A percentile compares a stretch with the other conserved stretches of the same genome.
Conservation (phyloP, 1,140 invertebrate genomes). For the Drosophila kanapiae region DNA sequence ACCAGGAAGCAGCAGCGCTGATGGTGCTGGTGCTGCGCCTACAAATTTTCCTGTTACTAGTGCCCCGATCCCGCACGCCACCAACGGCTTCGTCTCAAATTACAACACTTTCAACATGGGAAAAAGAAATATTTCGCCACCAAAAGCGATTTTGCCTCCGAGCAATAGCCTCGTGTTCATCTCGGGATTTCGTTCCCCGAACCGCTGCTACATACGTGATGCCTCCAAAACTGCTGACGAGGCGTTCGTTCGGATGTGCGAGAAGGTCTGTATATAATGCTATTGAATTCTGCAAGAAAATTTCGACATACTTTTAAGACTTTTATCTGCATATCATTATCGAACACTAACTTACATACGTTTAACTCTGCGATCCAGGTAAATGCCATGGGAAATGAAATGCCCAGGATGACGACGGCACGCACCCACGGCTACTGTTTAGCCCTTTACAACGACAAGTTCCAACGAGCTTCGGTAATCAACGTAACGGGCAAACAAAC, state of each 20-base stretch:
- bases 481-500: not conserved
- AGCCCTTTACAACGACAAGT: conserved; percentile 15
- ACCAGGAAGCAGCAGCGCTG: not conserved
- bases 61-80: not conserved
- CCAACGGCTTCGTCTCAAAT: conserved; percentile 1
- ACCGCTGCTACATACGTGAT: conserved; percentile 62
- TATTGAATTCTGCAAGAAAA: not conserved
- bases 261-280: conserved; percentile 57
- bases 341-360: not conserved
- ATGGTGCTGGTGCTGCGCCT: not conserved
- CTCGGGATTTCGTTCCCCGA: conserved; percentile 52
- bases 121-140: not conserved
- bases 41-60: not conserved
- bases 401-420: conserved; percentile 10
- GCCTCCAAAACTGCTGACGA: conserved; percentile 30
- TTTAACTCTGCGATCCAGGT: conserved; percentile 9
- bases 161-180: conserved; percentile 38
- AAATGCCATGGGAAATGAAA: conserved; percentile 31
- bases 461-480: conserved; percentile 49
- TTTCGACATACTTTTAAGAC: not conserved
- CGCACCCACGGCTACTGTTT: conserved; percentile 36
- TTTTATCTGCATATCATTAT: not conserved
- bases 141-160: conserved; percentile 18
- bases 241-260: conserved; percentile 33
- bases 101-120: not conserved